phyloP scores from a whole-genome alignment of 2,113 vertebrate species.

The Myotis lucifugus region DNA sequence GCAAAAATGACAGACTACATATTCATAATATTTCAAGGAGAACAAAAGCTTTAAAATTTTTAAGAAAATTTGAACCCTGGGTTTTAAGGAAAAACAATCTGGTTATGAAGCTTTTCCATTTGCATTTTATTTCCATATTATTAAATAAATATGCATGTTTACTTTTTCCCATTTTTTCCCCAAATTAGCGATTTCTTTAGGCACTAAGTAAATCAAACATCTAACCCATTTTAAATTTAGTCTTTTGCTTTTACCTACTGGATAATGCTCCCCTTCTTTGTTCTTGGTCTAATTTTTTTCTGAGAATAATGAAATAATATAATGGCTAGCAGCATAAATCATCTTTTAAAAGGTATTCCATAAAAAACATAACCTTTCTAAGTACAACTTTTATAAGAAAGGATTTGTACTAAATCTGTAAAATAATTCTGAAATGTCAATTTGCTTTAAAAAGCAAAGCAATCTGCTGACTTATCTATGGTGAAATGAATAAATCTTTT shows the following conservation, averaged over 20 bases:
- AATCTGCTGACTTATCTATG: slow-evolving; percentile 5
- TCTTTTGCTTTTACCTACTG: slow-evolving; percentile 37
- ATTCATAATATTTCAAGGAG: neutral
- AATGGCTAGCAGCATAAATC: slow-evolving; percentile 34
- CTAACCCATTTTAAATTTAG: slow-evolving; percentile 39
- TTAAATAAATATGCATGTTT: slow-evolving; percentile 36
- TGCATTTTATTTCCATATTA: slow-evolving; percentile 37
- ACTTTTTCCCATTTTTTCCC: neutral
- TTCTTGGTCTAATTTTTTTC: slow-evolving; percentile 45
- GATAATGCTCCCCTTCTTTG: neutral
- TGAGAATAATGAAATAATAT: slow-evolving; percentile 37
- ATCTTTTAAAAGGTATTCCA: slow-evolving; percentile 46
- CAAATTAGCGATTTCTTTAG: slow-evolving; percentile 20
- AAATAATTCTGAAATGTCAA: slow-evolving; percentile 37
- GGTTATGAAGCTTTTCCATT: neutral
- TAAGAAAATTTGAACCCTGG: slow-evolving; percentile 15
- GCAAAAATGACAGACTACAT: slow-evolving; percentile 1
- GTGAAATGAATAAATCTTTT: slow-evolving; percentile 54
- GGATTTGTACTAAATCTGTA: neutral
- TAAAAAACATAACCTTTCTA: slow-evolving; percentile 31
- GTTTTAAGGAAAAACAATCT: neutral
- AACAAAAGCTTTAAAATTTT: slow-evolving; percentile 45
- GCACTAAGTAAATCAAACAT: slow-evolving; percentile 2
- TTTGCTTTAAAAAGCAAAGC: slow-evolving; percentile 58
- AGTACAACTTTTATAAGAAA: slow-evolving; percentile 46